Evolutionary conservation across 92 coral and sea anemone species (phyloP).

Genomic region (Isaurus tuberculatus): DNA sequence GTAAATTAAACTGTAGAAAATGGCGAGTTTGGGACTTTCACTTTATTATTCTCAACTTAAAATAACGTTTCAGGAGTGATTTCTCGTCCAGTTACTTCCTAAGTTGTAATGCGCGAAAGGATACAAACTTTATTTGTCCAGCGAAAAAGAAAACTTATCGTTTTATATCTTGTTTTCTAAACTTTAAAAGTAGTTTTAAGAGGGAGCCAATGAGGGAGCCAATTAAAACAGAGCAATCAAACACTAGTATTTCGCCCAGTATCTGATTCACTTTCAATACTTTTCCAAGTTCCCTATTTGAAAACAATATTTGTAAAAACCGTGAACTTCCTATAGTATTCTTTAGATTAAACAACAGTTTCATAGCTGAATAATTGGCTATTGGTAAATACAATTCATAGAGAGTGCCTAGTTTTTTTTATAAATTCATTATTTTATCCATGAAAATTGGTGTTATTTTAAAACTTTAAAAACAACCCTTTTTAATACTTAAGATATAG

Average conservation of each 20-base stretch:
- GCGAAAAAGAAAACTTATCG: neutral
- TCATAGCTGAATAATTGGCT: too few species aligned
- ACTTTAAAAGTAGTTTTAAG: neutral
- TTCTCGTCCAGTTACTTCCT: neutral
- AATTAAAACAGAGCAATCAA: neutral
- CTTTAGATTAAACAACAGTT: too few species aligned
- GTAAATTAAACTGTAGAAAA: neutral
- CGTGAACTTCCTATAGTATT: neutral
- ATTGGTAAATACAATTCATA: too few species aligned
- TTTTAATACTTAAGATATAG: too few species aligned
- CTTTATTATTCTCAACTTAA: neutral
- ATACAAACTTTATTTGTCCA: neutral
- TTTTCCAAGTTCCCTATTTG: neutral
- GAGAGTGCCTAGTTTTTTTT: too few species aligned
- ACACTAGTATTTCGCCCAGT: neutral
- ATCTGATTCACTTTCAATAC: slow-evolving; percentile 15
- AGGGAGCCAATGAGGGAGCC: neutral
- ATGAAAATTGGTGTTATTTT: too few species aligned
- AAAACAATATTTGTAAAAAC: neutral
- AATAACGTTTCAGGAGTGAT: neutral
- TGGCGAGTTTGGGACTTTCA: neutral
- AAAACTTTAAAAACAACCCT: too few species aligned
- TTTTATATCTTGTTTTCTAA: neutral
- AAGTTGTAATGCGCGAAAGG: neutral
- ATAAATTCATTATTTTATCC: too few species aligned